These are phyloP conservation scores for Caenorhabditis latens DNA, from an alignment of 1,140 invertebrate species.

Conservation along the genomic window DNA sequence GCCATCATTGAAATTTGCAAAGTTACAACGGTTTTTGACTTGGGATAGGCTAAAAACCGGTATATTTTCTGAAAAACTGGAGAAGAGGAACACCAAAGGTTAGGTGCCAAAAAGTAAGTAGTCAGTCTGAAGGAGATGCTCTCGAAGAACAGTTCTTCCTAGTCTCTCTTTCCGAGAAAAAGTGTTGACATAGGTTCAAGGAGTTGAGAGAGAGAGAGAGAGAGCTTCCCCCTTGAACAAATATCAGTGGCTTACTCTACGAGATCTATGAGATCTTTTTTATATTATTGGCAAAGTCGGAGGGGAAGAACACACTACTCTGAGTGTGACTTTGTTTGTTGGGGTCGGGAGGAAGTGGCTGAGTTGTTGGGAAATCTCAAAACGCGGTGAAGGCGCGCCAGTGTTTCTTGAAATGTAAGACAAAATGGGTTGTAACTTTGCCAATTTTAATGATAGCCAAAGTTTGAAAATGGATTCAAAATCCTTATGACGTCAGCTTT, in stretches of 20 bases:
- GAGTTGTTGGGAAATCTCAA: too few species aligned
- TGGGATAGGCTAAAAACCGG: background rate
- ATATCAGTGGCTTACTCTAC: background rate
- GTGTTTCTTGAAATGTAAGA: too few species aligned
- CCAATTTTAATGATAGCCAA: too few species aligned
- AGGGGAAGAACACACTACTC: too few species aligned
- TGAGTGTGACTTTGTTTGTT: too few species aligned
- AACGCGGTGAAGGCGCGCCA: too few species aligned
- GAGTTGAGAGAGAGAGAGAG: background rate
- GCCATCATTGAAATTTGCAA: background rate
- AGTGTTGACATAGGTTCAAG: conserved; percentile 12
- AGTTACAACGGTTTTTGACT: background rate
- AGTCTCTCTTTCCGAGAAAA: background rate
- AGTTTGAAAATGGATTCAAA: too few species aligned
- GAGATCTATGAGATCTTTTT: conserved; percentile 9
- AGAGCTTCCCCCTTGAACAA: background rate
- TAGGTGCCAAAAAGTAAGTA: background rate
- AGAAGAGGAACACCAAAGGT: background rate
- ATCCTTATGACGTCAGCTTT: too few species aligned
- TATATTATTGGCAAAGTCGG: background rate
- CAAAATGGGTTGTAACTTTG: too few species aligned
- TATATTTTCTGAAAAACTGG: background rate
- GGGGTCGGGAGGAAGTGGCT: too few species aligned
- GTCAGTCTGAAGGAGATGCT: background rate
- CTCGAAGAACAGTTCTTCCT: background rate